These are phyloP conservation scores for Sebastolobus altivelis DNA, from an alignment of 2,797 vertebrate genomes.

Conservation along the genomic window DNA sequence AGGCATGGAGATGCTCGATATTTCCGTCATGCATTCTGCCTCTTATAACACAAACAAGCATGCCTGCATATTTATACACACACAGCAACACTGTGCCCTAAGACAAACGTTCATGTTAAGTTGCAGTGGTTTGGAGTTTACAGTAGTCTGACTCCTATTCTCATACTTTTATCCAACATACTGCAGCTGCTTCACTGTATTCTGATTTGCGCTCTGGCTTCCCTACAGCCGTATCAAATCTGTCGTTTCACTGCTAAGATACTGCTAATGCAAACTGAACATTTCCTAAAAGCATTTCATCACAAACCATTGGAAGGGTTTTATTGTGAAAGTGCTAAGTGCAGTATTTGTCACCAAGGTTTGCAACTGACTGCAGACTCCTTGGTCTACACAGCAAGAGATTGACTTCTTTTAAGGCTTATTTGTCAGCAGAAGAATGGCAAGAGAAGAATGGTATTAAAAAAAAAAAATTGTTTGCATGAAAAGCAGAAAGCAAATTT, in stretches of 20 bases:
- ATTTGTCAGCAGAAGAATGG: background rate
- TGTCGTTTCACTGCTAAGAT: background rate
- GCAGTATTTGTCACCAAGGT: background rate
- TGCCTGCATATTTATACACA: background rate
- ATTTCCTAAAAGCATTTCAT: background rate
- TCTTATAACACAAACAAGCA: constrained; percentile 2
- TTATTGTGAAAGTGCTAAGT: background rate
- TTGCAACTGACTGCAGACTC: background rate
- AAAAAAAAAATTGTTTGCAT: background rate
- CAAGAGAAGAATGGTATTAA: background rate
- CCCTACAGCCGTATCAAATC: background rate
- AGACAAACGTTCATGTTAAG: background rate
- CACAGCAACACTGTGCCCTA: background rate
- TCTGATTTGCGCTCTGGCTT: background rate
- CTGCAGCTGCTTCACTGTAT: background rate
- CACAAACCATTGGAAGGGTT: background rate
- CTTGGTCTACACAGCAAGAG: background rate
- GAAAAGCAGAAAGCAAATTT: background rate
- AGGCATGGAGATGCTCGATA: background rate
- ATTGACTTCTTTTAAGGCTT: background rate
- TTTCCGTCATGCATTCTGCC: background rate
- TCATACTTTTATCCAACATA: background rate
- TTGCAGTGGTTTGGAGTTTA: background rate
- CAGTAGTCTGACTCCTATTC: background rate
- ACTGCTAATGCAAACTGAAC: background rate